A percentile compares a stretch with the other conserved stretches of the same genome.
phyloP scores from a whole-genome alignment of 2,113 vertebrate genomes.

The Apteryx mantelli region DNA sequence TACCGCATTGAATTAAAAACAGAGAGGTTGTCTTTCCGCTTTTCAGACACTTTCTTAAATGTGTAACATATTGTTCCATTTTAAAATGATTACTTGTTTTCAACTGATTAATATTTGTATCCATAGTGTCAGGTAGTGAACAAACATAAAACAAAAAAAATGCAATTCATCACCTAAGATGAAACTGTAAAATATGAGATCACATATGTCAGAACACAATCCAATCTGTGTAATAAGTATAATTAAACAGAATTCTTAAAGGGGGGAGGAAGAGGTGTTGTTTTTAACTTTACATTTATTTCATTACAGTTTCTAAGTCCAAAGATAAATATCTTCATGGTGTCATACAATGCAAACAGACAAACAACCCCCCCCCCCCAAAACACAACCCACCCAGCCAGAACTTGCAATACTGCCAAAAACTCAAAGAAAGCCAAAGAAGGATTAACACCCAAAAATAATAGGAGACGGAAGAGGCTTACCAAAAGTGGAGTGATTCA shows the following conservation, averaged over 20 bases:
- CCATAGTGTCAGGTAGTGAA: not conserved
- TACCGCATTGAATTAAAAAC: not conserved
- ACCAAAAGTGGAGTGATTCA: not conserved
- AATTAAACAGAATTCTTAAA: not conserved
- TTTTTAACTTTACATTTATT: not conserved
- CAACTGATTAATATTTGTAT: not conserved
- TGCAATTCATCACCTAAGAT: not conserved
- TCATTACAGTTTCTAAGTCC: not conserved
- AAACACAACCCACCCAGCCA: not conserved
- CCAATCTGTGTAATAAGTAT: not conserved
- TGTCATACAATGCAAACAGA: not conserved
- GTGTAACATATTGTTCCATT: not conserved
- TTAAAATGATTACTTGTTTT: not conserved
- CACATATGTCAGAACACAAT: not conserved
- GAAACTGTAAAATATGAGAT: not conserved
- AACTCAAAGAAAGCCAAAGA: constrained; percentile 6
- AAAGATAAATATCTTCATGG: constrained; percentile 3
- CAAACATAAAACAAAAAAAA: constrained; percentile 5
- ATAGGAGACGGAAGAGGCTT: not conserved
- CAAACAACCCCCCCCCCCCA: too few relatives aligned
- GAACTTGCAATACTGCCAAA: not conserved
- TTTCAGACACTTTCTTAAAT: not conserved
- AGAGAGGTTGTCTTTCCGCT: not conserved
- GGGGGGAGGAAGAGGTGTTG: not conserved
- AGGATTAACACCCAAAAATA: not conserved